A percentile compares a stretch with the other conserved stretches of the same genome.
Evolutionary conservation across 2,113 vertebrate genomes (phyloP).

Genomic region (Ptychochromis oligacanthus): DNA sequence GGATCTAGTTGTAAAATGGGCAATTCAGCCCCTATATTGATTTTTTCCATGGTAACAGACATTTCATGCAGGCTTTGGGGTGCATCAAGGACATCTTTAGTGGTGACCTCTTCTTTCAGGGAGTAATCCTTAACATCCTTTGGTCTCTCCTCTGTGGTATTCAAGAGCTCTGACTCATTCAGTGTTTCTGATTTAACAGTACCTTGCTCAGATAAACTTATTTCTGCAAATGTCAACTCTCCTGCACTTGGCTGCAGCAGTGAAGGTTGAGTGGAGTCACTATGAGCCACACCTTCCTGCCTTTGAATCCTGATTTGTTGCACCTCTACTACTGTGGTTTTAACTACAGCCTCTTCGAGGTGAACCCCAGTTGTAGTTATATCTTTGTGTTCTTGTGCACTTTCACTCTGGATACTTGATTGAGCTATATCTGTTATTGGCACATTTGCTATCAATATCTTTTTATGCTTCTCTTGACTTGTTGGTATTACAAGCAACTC

Average conservation of each 20-base stretch:
- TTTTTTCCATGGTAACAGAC: not conserved
- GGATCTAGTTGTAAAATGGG: not conserved
- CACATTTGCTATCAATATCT: not conserved
- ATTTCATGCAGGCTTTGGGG: not conserved
- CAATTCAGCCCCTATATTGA: not conserved
- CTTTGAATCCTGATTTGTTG: not conserved
- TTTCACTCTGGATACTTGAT: not conserved
- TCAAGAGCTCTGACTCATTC: not conserved
- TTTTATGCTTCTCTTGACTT: not conserved
- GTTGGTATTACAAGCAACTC: not conserved
- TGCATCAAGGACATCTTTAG: not conserved
- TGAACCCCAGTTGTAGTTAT: not conserved
- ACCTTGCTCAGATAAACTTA: not conserved
- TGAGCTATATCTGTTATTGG: not conserved
- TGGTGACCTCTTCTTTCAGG: not conserved
- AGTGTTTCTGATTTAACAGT: not conserved
- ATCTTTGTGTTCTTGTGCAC: not conserved
- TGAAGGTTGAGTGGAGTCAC: not conserved
- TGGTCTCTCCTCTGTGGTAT: not conserved
- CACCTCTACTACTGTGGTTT: not conserved
- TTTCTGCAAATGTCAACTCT: not conserved
- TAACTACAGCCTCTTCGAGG: not conserved
- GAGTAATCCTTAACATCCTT: not conserved
- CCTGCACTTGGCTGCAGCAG: not conserved
- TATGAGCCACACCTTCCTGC: not conserved